These are phyloP conservation scores for Plagodis pulveraria DNA, from an alignment of 2,888 invertebrate genomes.

Conservation along the genomic window DNA sequence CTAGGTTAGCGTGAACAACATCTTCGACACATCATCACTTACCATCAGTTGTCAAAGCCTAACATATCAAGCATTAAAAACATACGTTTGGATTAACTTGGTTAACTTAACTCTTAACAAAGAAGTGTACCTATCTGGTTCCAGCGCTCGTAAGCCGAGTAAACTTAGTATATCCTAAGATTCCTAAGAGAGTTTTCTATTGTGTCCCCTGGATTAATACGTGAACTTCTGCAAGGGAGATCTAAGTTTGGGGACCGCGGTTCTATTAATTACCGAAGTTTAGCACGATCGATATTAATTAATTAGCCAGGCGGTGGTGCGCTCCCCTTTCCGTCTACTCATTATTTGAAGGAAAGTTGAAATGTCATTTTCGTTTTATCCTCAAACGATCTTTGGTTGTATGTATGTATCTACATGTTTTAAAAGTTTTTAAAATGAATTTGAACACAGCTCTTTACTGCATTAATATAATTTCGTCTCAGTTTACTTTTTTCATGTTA, in stretches of 20 bases:
- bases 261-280: constrained; percentile 80
- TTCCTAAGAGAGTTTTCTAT: constrained; percentile 62
- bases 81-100: too few relatives aligned
- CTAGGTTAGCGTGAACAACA: too few relatives aligned
- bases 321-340: constrained; percentile 19
- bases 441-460: too few relatives aligned
- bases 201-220: constrained; percentile 75
- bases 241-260: constrained; percentile 74
- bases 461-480: too few relatives aligned
- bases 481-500: too few relatives aligned
- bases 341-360: constrained; percentile 20
- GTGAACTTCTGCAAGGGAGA: constrained; percentile 76
- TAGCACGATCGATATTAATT: constrained; percentile 70
- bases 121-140: too few relatives aligned
- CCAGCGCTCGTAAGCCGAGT: constrained; percentile 50
- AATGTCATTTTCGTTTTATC: constrained; percentile 18
- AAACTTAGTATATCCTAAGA: constrained; percentile 44
- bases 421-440: too few relatives aligned
- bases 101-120: too few relatives aligned
- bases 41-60: too few relatives aligned
- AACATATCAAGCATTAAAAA: too few relatives aligned
- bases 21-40: too few relatives aligned
- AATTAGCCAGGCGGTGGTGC: constrained; percentile 61
- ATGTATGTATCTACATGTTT: too few relatives aligned
- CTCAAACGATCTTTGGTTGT: constrained; percentile 3